Percentiles rank a stretch among this genome's conserved stretches.
phyloP scores from a whole-genome alignment of 2,113 vertebrate species.

The Vidua macroura region DNA sequence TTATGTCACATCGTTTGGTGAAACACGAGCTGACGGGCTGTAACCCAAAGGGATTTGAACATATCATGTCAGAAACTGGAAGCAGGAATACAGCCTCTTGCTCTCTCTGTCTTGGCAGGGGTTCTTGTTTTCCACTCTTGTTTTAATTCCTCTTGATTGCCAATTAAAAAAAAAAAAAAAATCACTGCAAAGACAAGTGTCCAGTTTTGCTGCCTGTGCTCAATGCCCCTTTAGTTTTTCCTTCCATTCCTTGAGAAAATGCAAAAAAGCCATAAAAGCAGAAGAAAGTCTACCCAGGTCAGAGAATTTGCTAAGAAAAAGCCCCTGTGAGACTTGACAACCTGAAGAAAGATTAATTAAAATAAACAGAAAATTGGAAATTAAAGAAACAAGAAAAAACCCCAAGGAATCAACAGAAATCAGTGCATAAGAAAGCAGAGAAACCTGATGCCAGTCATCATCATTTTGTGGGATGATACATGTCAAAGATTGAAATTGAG shows the following conservation, averaged over 20 bases:
- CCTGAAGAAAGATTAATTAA: background rate
- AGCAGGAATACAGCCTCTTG: background rate
- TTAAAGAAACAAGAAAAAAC: background rate
- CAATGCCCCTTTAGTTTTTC: background rate
- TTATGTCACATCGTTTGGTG: slow-evolving; percentile 34
- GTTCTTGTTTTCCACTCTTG: slow-evolving; percentile 23
- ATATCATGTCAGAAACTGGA: slow-evolving; percentile 51
- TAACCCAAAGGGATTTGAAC: slow-evolving; percentile 61
- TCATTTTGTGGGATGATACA: background rate
- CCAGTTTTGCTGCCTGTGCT: background rate
- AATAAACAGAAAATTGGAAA: background rate
- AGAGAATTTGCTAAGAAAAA: background rate
- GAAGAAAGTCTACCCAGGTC: background rate
- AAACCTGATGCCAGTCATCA: background rate
- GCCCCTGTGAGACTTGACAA: background rate
- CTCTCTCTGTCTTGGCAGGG: slow-evolving; percentile 16
- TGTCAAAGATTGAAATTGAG: background rate
- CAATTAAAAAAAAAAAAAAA: background rate
- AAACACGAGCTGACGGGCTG: slow-evolving; percentile 59
- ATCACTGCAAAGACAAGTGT: background rate
- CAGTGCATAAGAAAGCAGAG: background rate
- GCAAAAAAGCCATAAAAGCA: background rate
- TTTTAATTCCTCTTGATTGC: slow-evolving; percentile 49
- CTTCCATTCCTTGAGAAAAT: background rate
- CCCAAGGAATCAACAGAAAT: background rate